These are phyloP conservation scores for Pogonus chalceus DNA, from an alignment of 1,140 invertebrate genomes.

Conservation along the genomic window DNA sequence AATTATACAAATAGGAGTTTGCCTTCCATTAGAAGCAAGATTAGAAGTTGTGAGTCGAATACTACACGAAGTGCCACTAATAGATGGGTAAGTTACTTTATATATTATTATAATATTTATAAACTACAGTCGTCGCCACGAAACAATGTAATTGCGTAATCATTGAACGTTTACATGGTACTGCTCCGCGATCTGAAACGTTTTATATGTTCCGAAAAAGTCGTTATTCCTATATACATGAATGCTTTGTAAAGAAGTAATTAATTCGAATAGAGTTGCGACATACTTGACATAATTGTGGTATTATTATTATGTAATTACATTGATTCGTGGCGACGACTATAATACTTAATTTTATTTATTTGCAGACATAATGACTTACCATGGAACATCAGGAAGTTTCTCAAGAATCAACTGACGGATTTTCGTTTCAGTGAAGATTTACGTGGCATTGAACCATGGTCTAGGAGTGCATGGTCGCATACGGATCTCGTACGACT, in stretches of 20 bases:
- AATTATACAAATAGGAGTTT: neutral
- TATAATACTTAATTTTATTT: slow-evolving; percentile 2
- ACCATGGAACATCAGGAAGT: slow-evolving; percentile 73
- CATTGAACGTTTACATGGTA: too few relatives aligned
- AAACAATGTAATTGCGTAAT: too few relatives aligned
- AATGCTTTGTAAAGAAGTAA: too few relatives aligned
- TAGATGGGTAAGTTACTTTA: neutral
- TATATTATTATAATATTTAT: too few relatives aligned
- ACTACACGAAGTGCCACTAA: neutral
- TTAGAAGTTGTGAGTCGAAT: neutral
- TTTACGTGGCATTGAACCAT: slow-evolving; percentile 62
- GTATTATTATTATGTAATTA: too few relatives aligned
- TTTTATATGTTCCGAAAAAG: too few relatives aligned
- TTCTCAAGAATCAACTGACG: slow-evolving; percentile 71
- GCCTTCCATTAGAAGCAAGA: neutral
- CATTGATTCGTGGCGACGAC: neutral
- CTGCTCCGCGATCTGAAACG: too few relatives aligned
- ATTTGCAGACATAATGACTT: slow-evolving; percentile 75
- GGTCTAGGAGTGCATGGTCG: slow-evolving; percentile 69
- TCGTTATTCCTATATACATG: too few relatives aligned
- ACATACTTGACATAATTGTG: too few relatives aligned
- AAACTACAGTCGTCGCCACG: too few relatives aligned
- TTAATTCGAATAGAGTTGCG: too few relatives aligned
- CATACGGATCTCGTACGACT: slow-evolving; percentile 84
- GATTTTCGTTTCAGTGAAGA: slow-evolving; percentile 65